Evolutionary conservation across 2,797 vertebrate genomes (phyloP).

Genomic region (Ctenopoma multispine): DNA sequence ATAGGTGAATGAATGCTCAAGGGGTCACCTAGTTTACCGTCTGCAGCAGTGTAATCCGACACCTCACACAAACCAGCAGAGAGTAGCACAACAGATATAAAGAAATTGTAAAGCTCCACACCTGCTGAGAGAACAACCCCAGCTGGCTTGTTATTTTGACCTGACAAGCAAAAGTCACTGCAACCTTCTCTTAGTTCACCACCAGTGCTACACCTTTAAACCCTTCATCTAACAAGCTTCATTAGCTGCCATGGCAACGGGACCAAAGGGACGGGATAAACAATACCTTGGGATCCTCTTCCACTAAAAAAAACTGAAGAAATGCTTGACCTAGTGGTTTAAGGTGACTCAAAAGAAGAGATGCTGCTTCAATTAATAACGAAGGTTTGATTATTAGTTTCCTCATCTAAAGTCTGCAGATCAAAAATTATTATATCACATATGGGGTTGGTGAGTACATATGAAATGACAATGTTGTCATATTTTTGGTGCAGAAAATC

Average conservation of each 20-base stretch:
- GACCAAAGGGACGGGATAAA: too few species aligned
- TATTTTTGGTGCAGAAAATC: too few species aligned
- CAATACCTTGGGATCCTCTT: too few species aligned
- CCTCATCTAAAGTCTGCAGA: too few species aligned
- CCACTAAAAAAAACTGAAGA: too few species aligned
- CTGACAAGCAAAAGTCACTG: background rate
- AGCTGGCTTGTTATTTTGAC: slow-evolving; percentile 30
- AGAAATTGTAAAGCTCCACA: slow-evolving; percentile 12
- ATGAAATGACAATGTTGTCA: too few species aligned
- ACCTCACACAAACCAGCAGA: slow-evolving; percentile 14
- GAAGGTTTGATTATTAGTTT: too few species aligned
- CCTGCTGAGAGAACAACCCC: slow-evolving; percentile 23
- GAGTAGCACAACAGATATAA: slow-evolving; percentile 6
- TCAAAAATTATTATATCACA: too few species aligned
- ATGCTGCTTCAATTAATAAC: too few species aligned
- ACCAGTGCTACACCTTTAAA: slow-evolving; percentile 10
- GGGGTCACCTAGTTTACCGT: slow-evolving; percentile 30
- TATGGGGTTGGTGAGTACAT: too few species aligned
- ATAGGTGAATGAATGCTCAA: slow-evolving; percentile 11
- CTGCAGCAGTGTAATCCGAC: slow-evolving; percentile 31
- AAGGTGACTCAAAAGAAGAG: background rate
- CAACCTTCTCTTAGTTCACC: background rate
- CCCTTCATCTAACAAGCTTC: background rate
- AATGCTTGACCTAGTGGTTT: background rate
- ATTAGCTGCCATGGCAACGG: slow-evolving; percentile 3